Percentiles rank a stretch among this genome's conserved stretches.
Conservation (phyloP, 2,888 invertebrate genomes). For the Trissoscelio sp. region DNA sequence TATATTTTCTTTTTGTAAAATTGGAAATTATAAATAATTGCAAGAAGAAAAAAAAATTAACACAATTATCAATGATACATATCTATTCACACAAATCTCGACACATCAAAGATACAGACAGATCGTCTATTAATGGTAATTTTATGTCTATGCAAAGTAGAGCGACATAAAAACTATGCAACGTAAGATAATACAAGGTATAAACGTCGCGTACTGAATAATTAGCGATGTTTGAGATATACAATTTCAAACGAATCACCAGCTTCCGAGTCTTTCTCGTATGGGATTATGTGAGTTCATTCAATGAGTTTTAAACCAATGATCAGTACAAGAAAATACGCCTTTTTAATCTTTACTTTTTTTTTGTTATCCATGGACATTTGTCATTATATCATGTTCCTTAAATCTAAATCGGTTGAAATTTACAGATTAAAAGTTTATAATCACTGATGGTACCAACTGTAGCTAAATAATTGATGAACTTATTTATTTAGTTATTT, state of each 20-base stretch:
- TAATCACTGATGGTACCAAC: too few species aligned
- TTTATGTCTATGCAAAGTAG: conserved; percentile 31
- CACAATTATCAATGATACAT: background rate
- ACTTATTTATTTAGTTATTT: too few species aligned
- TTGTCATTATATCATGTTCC: too few species aligned
- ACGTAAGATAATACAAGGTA: conserved; percentile 31
- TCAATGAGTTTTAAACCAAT: too few species aligned
- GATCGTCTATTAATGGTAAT: conserved; percentile 41
- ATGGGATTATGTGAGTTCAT: too few species aligned
- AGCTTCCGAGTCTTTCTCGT: background rate
- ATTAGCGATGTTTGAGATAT: conserved; percentile 18
- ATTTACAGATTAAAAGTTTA: too few species aligned
- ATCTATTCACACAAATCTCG: background rate
- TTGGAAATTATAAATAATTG: background rate
- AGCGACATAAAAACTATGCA: conserved; percentile 23
- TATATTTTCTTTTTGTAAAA: background rate
- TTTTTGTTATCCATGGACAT: too few species aligned
- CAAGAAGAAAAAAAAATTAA: background rate
- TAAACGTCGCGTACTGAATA: conserved; percentile 23
- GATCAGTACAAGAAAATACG: too few species aligned
- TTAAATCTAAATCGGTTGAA: too few species aligned
- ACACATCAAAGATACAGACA: background rate
- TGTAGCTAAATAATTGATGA: too few species aligned
- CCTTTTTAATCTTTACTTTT: too few species aligned
- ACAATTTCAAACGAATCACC: conserved; percentile 26